These are phyloP conservation scores for Tragelaphus strepsiceros DNA, from an alignment of 2,113 vertebrate genomes.

Conservation along the genomic window DNA sequence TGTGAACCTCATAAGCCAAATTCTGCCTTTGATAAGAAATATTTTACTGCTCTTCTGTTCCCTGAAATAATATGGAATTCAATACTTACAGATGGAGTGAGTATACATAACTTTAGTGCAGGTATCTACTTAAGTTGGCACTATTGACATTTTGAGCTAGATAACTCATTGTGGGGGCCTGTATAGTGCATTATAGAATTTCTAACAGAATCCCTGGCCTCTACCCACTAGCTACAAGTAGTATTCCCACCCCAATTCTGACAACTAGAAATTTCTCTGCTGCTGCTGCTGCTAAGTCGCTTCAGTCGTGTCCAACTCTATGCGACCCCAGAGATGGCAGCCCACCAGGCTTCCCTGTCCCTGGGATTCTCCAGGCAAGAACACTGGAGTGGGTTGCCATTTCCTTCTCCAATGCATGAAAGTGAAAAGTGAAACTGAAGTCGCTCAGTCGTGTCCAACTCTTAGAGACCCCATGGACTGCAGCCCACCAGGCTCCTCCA, in stretches of 20 bases:
- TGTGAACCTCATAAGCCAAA: background rate
- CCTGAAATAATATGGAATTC: background rate
- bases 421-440: too few relatives aligned
- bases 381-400: too few relatives aligned
- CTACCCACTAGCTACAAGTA: rapidly evolving
- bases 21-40: background rate
- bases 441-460: rapidly evolving
- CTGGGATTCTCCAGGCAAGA: too few relatives aligned
- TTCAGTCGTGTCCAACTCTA: too few relatives aligned
- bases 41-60: background rate
- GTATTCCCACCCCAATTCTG: background rate
- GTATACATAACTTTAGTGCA: background rate
- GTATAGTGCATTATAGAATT: background rate
- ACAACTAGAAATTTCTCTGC: background rate
- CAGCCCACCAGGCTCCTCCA: too few relatives aligned
- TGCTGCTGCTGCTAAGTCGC: too few relatives aligned
- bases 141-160: background rate
- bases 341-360: rapidly evolving
- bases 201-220: background rate
- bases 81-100: background rate
- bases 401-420: too few relatives aligned
- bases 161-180: background rate
- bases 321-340: rapidly evolving
- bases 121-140: background rate
- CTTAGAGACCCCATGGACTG: rapidly evolving